Conservation (phyloP, 2,888 invertebrate species). For the Lasioglossum lativentre region DNA sequence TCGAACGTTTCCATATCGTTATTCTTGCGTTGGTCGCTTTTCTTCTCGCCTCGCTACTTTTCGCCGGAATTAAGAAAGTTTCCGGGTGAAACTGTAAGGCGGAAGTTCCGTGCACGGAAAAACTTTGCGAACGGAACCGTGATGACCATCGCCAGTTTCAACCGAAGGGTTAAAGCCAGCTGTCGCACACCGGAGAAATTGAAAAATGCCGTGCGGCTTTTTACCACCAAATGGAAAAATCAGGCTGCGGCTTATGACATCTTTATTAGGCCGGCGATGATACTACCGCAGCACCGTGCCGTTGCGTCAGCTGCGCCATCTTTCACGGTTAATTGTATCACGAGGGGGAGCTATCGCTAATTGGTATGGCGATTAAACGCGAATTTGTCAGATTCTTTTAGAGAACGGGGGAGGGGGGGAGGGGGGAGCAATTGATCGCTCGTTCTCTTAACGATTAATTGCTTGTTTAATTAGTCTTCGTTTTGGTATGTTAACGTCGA, state of each 20-base stretch:
- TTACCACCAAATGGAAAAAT: conserved; percentile 30
- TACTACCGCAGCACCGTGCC: not conserved
- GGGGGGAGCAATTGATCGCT: not conserved
- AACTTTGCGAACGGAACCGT: conserved; percentile 51
- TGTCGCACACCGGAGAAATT: conserved; percentile 60
- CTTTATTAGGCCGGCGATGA: conserved; percentile 34
- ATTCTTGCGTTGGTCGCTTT: conserved; percentile 50
- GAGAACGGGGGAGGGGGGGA: too few species aligned
- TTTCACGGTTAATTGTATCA: conserved; percentile 20
- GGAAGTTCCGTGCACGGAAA: conserved; percentile 45
- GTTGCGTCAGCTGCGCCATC: not conserved
- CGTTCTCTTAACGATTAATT: conserved; percentile 10
- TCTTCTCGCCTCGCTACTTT: conserved; percentile 28
- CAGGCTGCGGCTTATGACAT: conserved; percentile 22
- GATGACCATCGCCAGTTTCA: conserved; percentile 65
- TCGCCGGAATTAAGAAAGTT: conserved; percentile 67
- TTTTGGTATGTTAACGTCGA: not conserved
- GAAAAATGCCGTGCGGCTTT: conserved; percentile 43
- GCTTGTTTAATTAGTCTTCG: conserved; percentile 3
- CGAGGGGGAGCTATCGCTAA: not conserved
- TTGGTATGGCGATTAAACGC: conserved; percentile 6
- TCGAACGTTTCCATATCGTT: conserved; percentile 54
- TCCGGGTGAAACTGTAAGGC: conserved; percentile 51
- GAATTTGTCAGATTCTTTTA: conserved; percentile 12
- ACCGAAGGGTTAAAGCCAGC: conserved; percentile 55